Evolutionary conservation across 2,888 invertebrate species (phyloP).

Genomic region (Diplolepis rosae): DNA sequence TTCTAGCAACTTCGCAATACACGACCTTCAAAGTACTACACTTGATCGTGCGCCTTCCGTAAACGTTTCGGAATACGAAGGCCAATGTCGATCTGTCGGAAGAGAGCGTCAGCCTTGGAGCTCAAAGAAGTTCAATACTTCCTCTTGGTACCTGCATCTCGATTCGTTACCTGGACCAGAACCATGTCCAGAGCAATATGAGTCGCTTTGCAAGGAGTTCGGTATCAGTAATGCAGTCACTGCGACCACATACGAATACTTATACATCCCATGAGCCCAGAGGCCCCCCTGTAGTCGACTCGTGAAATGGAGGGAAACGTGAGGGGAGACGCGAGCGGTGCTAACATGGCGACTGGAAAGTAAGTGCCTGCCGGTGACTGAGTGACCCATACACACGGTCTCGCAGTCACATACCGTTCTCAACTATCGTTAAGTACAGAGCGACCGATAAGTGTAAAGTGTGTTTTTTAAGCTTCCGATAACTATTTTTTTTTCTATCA

Average conservation of each 20-base stretch:
- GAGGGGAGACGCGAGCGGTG: slow-evolving; percentile 49
- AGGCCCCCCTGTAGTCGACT: slow-evolving; percentile 36
- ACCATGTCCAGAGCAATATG: not conserved
- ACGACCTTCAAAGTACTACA: slow-evolving; percentile 20
- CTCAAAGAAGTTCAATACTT: slow-evolving; percentile 4
- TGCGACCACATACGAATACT: not conserved
- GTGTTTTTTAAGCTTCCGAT: not conserved
- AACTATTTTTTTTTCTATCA: too few relatives aligned
- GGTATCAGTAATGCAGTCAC: not conserved
- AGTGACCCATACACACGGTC: slow-evolving; percentile 62
- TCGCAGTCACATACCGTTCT: slow-evolving; percentile 60
- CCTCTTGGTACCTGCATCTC: not conserved
- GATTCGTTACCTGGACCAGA: slow-evolving; percentile 7
- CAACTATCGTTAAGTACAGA: slow-evolving; percentile 54
- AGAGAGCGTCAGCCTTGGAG: slow-evolving; percentile 28
- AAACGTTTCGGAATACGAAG: slow-evolving; percentile 30
- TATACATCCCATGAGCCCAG: not conserved
- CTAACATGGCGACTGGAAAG: slow-evolving; percentile 65
- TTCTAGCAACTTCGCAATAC: slow-evolving; percentile 1
- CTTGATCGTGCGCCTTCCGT: slow-evolving; percentile 23
- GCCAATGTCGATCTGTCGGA: slow-evolving; percentile 29
- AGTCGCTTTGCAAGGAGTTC: slow-evolving; percentile 7
- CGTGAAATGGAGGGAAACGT: slow-evolving; percentile 43
- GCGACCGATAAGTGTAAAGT: slow-evolving; percentile 39
- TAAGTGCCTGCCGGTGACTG: slow-evolving; percentile 62